Evolutionary conservation across 2,113 vertebrate species (phyloP).

Genomic region (Orycteropus afer): DNA sequence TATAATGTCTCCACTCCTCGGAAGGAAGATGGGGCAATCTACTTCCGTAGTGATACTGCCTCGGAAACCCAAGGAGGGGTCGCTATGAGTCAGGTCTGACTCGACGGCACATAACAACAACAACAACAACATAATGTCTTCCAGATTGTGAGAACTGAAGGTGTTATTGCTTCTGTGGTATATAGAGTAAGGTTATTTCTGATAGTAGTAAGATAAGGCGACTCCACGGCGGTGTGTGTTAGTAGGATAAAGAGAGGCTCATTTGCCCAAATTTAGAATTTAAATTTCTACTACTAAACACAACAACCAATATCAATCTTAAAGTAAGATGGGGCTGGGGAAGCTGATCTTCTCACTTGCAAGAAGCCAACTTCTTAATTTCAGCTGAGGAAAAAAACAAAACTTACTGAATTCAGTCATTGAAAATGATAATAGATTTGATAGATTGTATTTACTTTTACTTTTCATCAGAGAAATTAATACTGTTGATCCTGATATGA

Average conservation of each 20-base stretch:
- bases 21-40: no score
- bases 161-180: neutral
- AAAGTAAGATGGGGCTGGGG: neutral
- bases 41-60: no score
- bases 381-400: neutral
- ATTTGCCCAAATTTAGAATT: conserved; percentile 6
- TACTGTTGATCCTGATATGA: neutral
- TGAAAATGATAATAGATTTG: neutral
- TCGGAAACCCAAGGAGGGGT: no score
- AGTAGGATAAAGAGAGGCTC: neutral
- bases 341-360: neutral
- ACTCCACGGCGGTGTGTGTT: no score
- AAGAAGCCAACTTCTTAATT: neutral
- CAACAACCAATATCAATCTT: neutral
- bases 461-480: neutral
- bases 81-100: no score
- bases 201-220: neutral
- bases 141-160: neutral
- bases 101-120: no score
- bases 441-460: neutral
- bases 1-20: no score
- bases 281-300: neutral
- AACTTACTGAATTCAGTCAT: neutral
- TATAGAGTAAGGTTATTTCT: neutral
- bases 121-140: no score